A percentile compares a stretch with the other conserved stretches of the same genome.
phyloP scores from a whole-genome alignment of 1,140 invertebrate species.

The Eurytemora carolleeae region DNA sequence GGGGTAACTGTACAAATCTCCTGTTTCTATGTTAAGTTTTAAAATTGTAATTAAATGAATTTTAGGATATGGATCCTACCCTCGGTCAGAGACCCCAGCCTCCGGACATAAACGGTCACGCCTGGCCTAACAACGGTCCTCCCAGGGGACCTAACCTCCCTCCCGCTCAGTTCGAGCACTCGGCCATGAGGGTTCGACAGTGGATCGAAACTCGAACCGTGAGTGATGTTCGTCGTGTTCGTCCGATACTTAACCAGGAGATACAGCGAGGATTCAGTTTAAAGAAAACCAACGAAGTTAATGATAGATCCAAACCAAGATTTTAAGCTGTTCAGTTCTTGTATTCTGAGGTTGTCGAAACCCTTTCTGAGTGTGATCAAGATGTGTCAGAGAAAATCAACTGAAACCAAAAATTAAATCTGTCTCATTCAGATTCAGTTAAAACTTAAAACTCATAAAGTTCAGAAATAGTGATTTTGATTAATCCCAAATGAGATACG shows the following conservation, averaged over 20 bases:
- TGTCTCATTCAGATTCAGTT: too few relatives aligned
- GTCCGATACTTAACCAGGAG: slow-evolving; percentile 1
- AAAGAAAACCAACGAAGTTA: not conserved
- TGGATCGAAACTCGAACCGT: slow-evolving; percentile 9
- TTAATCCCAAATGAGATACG: too few relatives aligned
- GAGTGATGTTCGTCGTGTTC: not conserved
- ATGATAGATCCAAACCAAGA: slow-evolving; percentile 4
- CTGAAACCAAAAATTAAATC: too few relatives aligned
- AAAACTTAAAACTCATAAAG: too few relatives aligned
- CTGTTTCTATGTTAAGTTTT: too few relatives aligned
- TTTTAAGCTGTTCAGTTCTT: too few relatives aligned
- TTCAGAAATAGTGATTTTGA: too few relatives aligned
- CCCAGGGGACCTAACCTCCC: not conserved
- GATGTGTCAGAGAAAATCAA: too few relatives aligned
- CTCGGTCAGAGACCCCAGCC: not conserved
- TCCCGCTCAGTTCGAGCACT: too few relatives aligned
- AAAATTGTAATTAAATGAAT: not conserved
- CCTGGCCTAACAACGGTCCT: not conserved
- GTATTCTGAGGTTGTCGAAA: too few relatives aligned
- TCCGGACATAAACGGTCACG: not conserved
- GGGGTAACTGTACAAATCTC: too few relatives aligned
- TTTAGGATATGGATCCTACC: not conserved
- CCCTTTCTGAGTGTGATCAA: too few relatives aligned
- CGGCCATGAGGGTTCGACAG: not conserved
- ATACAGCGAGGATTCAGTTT: slow-evolving; percentile 8